Evolutionary conservation across 2,113 vertebrate species (phyloP).

Genomic region (Sapajus apella): DNA sequence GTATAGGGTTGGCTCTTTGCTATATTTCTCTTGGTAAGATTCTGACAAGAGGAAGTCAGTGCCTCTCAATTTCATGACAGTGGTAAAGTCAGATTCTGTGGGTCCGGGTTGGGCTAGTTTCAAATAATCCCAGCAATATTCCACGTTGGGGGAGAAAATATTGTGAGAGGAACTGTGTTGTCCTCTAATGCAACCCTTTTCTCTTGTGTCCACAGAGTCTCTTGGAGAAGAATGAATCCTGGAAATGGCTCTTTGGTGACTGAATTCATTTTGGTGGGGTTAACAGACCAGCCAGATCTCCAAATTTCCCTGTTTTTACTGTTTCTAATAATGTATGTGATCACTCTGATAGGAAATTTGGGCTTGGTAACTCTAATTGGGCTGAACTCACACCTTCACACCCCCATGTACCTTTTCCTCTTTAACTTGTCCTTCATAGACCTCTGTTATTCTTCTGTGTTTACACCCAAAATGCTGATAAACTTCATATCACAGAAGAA

Average conservation of each 20-base stretch:
- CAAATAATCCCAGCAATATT: neutral
- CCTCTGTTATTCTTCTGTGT: constrained; percentile 43
- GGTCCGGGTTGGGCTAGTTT: neutral
- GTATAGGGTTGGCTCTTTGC: neutral
- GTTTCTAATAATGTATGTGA: neutral
- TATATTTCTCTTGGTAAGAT: neutral
- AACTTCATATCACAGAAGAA: constrained; percentile 50
- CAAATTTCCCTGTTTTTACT: neutral
- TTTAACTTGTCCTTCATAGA: constrained; percentile 67
- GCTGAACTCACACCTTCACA: constrained; percentile 57
- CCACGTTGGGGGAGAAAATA: neutral
- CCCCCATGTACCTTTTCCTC: constrained; percentile 70
- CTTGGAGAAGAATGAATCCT: neutral
- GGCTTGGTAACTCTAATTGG: constrained; percentile 14
- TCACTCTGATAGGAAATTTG: constrained; percentile 21
- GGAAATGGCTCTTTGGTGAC: neutral
- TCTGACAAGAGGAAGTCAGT: neutral
- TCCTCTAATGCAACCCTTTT: neutral
- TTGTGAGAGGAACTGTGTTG: neutral
- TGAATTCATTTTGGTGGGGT: neutral
- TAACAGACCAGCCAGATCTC: neutral
- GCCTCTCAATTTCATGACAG: neutral
- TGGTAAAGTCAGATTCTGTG: neutral
- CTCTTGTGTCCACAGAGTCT: neutral
- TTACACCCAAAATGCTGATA: constrained; percentile 63